A percentile compares a stretch with the other conserved stretches of the same genome.
phyloP scores from a whole-genome alignment of 1,140 invertebrate genomes.

The Calliopsis andreniformis region DNA sequence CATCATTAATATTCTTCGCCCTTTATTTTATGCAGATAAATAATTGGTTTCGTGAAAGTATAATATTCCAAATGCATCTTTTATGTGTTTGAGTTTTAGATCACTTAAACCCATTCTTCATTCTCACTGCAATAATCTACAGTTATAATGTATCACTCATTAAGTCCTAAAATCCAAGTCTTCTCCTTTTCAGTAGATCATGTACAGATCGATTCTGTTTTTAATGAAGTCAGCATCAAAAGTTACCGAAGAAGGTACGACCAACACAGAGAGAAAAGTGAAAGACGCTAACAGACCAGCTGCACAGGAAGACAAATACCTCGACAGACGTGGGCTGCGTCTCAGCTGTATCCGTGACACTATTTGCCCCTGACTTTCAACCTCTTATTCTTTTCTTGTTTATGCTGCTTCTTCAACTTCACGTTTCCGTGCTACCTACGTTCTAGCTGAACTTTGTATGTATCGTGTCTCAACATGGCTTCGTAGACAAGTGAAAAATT shows the following conservation, averaged over 20 bases:
- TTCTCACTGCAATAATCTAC: too few relatives aligned
- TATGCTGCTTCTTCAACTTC: neutral
- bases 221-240: too few relatives aligned
- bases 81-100: too few relatives aligned
- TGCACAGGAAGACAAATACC: conserved; percentile 52
- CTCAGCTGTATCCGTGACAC: conserved; percentile 41
- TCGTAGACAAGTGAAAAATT: conserved; percentile 51
- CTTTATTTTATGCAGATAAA: too few relatives aligned
- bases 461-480: conserved; percentile 24
- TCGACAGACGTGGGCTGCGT: conserved; percentile 44
- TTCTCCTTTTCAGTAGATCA: too few relatives aligned
- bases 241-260: neutral
- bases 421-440: neutral
- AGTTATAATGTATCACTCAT: too few relatives aligned
- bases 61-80: too few relatives aligned
- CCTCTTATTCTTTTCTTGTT: conserved; percentile 27
- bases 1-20: too few relatives aligned
- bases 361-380: conserved; percentile 16
- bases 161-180: too few relatives aligned
- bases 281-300: conserved; percentile 26
- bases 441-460: conserved; percentile 10
- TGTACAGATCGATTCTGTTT: too few relatives aligned
- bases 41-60: too few relatives aligned
- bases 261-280: neutral
- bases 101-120: too few relatives aligned